A percentile compares a stretch with the other conserved stretches of the same genome.
Evolutionary conservation across 2,888 invertebrate species (phyloP).

Genomic region (Balanococcus diminutus): DNA sequence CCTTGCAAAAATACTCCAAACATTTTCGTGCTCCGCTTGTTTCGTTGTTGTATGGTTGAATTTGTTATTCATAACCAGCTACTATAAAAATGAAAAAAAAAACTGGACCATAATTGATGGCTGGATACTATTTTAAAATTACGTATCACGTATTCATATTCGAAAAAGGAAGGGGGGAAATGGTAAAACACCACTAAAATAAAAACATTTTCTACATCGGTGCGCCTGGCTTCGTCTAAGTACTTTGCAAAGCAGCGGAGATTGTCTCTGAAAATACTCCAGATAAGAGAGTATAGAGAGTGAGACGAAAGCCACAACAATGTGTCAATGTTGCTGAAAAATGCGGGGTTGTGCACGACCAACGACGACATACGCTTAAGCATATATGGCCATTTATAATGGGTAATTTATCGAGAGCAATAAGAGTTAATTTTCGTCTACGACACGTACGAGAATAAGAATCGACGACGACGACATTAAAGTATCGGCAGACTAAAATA

Average conservation of each 20-base stretch:
- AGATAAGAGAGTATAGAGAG: neutral
- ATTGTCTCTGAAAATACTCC: neutral
- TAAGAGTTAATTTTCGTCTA: constrained; percentile 8
- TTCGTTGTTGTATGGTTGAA: too few species aligned
- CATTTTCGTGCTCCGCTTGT: too few species aligned
- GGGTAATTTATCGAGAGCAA: neutral
- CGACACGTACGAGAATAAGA: neutral
- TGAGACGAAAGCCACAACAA: neutral
- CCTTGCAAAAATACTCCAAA: too few species aligned
- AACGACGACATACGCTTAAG: too few species aligned
- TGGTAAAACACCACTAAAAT: neutral
- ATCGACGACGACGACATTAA: neutral
- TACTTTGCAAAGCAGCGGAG: neutral
- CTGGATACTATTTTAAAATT: neutral
- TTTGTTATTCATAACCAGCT: constrained; percentile 11
- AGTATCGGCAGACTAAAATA: neutral
- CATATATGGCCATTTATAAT: neutral
- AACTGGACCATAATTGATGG: neutral
- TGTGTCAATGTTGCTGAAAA: constrained; percentile 9
- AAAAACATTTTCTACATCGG: too few species aligned
- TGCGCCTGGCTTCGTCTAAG: neutral
- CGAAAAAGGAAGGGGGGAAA: neutral
- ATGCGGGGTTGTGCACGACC: too few species aligned
- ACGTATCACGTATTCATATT: neutral
- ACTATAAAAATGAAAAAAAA: neutral